Conservation (phyloP, 2,888 invertebrate species). For the Drosophila kambysellisi region DNA sequence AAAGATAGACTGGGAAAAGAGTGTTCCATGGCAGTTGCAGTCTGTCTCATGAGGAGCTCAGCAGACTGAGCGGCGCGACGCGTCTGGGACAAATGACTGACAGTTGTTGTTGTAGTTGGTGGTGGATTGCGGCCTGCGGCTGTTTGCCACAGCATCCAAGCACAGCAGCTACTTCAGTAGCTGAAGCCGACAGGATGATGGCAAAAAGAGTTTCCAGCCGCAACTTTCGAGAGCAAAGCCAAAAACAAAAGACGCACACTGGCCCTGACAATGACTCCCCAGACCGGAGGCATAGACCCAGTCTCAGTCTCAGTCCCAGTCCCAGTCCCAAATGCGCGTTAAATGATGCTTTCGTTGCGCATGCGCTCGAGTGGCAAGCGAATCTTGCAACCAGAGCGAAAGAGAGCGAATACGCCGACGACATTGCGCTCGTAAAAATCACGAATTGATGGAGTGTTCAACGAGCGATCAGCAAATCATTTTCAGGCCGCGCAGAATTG, state of each 20-base stretch:
- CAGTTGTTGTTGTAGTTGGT: conserved; percentile 38
- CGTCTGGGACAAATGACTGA: conserved; percentile 76
- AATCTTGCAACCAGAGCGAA: conserved; percentile 39
- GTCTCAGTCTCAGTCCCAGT: conserved; percentile 6
- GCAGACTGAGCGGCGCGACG: conserved; percentile 64
- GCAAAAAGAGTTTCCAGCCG: conserved; percentile 46
- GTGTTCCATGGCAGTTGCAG: conserved; percentile 12
- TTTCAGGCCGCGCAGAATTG: conserved; percentile 79
- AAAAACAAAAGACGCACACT: conserved; percentile 58
- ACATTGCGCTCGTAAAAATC: conserved; percentile 84
- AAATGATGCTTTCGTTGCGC: conserved; percentile 82
- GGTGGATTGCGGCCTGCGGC: conserved; percentile 42
- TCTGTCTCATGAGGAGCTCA: conserved; percentile 23
- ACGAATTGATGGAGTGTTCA: conserved; percentile 85
- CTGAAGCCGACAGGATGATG: conserved; percentile 75
- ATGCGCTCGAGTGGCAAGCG: conserved; percentile 57
- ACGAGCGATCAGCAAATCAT: conserved; percentile 83
- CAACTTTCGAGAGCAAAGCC: conserved; percentile 33
- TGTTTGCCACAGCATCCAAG: conserved; percentile 59
- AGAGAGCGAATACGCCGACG: conserved; percentile 45
- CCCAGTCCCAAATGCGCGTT: conserved; percentile 69
- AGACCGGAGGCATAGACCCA: conserved; percentile 28
- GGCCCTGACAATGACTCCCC: conserved; percentile 52
- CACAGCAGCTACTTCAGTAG: conserved; percentile 83
- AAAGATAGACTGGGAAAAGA: conserved; percentile 43